A percentile compares a stretch with the other conserved stretches of the same genome.
These are phyloP conservation scores for Thamnophis sirtalis DNA, from an alignment of 2,113 vertebrate genomes.

Conservation along the genomic window DNA sequence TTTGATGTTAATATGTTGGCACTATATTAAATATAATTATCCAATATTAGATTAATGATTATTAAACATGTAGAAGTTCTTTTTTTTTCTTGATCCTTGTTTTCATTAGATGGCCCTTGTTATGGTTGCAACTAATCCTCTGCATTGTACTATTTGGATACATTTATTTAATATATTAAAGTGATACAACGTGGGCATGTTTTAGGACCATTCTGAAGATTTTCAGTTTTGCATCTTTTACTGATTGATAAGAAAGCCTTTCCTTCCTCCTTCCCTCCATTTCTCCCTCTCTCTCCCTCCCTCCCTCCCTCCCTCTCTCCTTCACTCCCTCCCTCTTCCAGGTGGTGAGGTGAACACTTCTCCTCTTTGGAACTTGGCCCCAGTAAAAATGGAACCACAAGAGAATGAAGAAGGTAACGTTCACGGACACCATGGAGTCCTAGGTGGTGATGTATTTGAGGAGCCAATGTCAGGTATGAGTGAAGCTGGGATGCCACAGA, in stretches of 20 bases:
- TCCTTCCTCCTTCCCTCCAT: constrained; percentile 40
- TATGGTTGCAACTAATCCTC: constrained; percentile 20
- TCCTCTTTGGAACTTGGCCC: constrained; percentile 88
- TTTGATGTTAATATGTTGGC: constrained; percentile 42
- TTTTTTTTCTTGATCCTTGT: constrained; percentile 47
- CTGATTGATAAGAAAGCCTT: background rate
- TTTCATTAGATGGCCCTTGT: constrained; percentile 36
- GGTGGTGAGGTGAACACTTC: constrained; percentile 84
- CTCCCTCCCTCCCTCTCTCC: background rate
- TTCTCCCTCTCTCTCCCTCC: constrained; percentile 37
- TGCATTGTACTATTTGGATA: constrained; percentile 12
- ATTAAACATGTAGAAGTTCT: constrained; percentile 51
- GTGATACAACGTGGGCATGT: background rate
- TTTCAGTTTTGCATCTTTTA: constrained; percentile 9
- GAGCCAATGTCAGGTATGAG: constrained; percentile 98
- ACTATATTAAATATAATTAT: constrained; percentile 50
- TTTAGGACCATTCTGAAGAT: background rate
- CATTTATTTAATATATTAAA: background rate
- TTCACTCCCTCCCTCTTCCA: constrained; percentile 37
- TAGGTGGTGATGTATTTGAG: constrained; percentile 91
- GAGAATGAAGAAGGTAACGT: constrained; percentile 87
- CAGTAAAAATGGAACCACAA: constrained; percentile 96
- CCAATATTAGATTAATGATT: constrained; percentile 40
- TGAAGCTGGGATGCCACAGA: constrained; percentile 87
- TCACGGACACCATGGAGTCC: constrained; percentile 74